These are phyloP conservation scores for Shargacucullia verbasci DNA, from an alignment of 2,888 invertebrate genomes.

Conservation along the genomic window DNA sequence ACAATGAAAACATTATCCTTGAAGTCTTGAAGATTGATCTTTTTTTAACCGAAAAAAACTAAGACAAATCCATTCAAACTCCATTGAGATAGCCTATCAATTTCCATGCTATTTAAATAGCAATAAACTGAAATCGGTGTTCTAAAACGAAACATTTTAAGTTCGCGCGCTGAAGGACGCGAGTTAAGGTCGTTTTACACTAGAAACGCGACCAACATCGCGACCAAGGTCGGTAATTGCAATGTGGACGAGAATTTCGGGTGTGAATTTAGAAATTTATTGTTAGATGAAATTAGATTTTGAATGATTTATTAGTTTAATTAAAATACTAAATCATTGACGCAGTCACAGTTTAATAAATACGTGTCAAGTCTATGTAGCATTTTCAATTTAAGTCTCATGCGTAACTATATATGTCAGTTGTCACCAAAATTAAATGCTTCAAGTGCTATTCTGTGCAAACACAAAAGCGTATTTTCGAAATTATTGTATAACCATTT, in stretches of 20 bases:
- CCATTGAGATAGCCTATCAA: slow-evolving; percentile 55
- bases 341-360: too few species aligned
- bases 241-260: not conserved
- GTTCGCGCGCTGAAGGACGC: slow-evolving; percentile 35
- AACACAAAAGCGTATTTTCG: too few species aligned
- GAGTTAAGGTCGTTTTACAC: slow-evolving; percentile 15
- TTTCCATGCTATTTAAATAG: slow-evolving; percentile 53
- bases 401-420: too few species aligned
- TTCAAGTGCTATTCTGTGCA: too few species aligned
- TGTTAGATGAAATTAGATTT: too few species aligned
- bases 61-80: slow-evolving; percentile 42
- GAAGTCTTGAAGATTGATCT: slow-evolving; percentile 26
- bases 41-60: slow-evolving; percentile 28
- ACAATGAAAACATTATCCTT: slow-evolving; percentile 11
- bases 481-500: too few species aligned
- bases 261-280: too few species aligned
- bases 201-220: not conserved
- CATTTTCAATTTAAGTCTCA: too few species aligned
- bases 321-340: too few species aligned
- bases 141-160: slow-evolving; percentile 58
- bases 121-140: slow-evolving; percentile 52
- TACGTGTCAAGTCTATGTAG: too few species aligned
- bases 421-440: too few species aligned
- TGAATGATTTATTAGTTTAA: too few species aligned
- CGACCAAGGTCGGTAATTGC: not conserved